Base-by-base conservation (phyloP, 2,113 vertebrate species). In the Harpagus bidentatus region DNA sequence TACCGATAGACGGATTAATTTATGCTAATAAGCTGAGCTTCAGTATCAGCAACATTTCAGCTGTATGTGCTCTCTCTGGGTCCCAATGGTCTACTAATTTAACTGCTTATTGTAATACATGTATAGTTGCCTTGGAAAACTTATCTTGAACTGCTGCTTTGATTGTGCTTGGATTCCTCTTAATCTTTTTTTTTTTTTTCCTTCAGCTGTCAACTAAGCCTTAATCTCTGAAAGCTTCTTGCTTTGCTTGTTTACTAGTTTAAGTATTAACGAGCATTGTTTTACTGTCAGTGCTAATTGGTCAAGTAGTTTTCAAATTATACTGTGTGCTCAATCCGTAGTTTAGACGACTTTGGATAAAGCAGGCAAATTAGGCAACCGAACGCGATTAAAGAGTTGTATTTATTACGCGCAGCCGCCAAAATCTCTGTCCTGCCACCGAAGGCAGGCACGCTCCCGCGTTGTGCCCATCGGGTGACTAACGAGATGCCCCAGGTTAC, bases 191-290 rank as follows among this genome's bases (percentile, higher is more conserved):
- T 63, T 74, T 70, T 48, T 80, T 76, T 42, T 17, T 19, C 45
- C 81, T 97, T 94, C 95, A 96, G 82, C 87, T 97, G 58, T 93
- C 84, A 94, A 42, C 95, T 94, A 95, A 95, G 32, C 93, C 67
- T 77, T 97, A 93, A 96, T 97, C 82, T 88, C 86, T 88, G 58
- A 79, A 67, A 93, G 78, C 79, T 95, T 91, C 82, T 90, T 72
- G 88, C 96, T 94, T 96, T 91, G 71, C 91, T 93, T 94, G 59
- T 95, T 93, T 92, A 53, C 91, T 91, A 32, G 50, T 53, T 94
- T 71, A 45, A 95, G 59, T 45, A 91, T 96, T 95, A 94, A 95
- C 70, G 20, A 95, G 55, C 16, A 6, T 82, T 58, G 32, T 80
- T 97, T 82, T 63, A 43, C 58, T 70, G 26, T 65, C 73, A 28